Evolutionary conservation across 2,888 invertebrate genomes (phyloP).

Genomic region (Heteromyza rotundicornis): DNA sequence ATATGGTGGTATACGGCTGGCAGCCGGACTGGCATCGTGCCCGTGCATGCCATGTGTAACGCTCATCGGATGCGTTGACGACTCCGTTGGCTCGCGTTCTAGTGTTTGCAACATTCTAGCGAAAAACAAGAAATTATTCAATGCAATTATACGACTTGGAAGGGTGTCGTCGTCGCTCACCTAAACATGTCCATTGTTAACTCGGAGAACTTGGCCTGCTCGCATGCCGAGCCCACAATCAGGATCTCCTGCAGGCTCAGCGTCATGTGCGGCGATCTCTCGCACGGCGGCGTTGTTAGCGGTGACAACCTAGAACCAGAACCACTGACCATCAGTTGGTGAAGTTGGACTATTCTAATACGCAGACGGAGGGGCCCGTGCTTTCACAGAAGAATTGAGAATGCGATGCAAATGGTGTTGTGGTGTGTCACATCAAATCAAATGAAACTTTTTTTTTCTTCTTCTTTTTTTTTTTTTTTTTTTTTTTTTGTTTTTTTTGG

Average conservation of each 20-base stretch:
- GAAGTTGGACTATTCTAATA: conserved; percentile 62
- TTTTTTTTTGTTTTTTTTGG: conserved; percentile 17
- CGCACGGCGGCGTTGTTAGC: conserved; percentile 84
- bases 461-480: conserved; percentile 19
- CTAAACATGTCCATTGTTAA: conserved; percentile 95
- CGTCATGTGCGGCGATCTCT: conserved; percentile 84
- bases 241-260: conserved; percentile 91
- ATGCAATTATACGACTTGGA: background rate
- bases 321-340: conserved; percentile 62
- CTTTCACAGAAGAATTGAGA: conserved; percentile 64
- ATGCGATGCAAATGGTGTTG: conserved; percentile 58
- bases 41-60: conserved; percentile 63
- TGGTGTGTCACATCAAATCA: conserved; percentile 25
- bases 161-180: conserved; percentile 34
- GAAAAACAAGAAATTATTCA: background rate
- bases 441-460: conserved; percentile 30
- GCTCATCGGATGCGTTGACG: conserved; percentile 71
- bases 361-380: conserved; percentile 62
- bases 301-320: conserved; percentile 76
- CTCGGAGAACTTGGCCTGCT: conserved; percentile 96
- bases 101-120: conserved; percentile 89
- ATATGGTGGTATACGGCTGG: conserved; percentile 63
- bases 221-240: conserved; percentile 90
- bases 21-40: conserved; percentile 64
- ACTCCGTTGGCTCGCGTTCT: conserved; percentile 89